Evolutionary conservation across 2,113 vertebrate species (phyloP).

Genomic region (Mionectes macconnelli): DNA sequence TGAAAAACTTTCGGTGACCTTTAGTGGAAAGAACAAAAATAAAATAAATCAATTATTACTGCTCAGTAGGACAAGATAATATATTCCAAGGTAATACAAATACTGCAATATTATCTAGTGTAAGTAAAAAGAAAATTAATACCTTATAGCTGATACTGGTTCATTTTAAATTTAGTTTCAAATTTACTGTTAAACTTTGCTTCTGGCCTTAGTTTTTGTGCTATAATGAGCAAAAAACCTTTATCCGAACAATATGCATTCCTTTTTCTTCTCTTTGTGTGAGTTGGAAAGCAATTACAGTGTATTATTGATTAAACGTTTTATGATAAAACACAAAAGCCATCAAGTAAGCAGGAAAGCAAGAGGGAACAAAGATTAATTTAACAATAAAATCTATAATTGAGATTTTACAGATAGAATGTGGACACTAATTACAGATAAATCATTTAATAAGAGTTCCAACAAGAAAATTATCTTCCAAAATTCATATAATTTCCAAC

Average conservation of each 20-base stretch:
- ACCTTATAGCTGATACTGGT: not conserved
- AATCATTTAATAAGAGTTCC: conserved; percentile 29
- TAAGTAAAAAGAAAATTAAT: conserved; percentile 25
- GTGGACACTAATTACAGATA: conserved; percentile 60
- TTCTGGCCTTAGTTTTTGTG: conserved; percentile 6
- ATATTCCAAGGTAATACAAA: not conserved
- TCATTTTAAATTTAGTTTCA: not conserved
- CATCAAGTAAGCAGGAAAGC: conserved; percentile 21
- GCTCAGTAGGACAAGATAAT: not conserved
- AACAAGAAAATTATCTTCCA: conserved; percentile 54
- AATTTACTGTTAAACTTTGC: not conserved
- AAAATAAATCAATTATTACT: conserved; percentile 33
- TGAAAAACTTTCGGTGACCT: conserved; percentile 5
- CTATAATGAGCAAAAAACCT: not conserved
- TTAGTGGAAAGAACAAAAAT: conserved; percentile 1
- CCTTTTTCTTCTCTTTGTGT: conserved; percentile 8
- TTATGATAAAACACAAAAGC: conserved; percentile 42
- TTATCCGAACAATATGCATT: conserved; percentile 3
- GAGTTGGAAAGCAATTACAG: conserved; percentile 48
- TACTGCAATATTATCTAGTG: not conserved
- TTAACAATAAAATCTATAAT: conserved; percentile 58
- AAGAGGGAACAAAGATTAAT: conserved; percentile 50
- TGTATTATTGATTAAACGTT: conserved; percentile 49
- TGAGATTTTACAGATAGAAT: conserved; percentile 58
- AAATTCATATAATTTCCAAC: conserved; percentile 35